phyloP scores from a whole-genome alignment of 1,140 invertebrate genomes.

The Drosophila kepulauana region DNA sequence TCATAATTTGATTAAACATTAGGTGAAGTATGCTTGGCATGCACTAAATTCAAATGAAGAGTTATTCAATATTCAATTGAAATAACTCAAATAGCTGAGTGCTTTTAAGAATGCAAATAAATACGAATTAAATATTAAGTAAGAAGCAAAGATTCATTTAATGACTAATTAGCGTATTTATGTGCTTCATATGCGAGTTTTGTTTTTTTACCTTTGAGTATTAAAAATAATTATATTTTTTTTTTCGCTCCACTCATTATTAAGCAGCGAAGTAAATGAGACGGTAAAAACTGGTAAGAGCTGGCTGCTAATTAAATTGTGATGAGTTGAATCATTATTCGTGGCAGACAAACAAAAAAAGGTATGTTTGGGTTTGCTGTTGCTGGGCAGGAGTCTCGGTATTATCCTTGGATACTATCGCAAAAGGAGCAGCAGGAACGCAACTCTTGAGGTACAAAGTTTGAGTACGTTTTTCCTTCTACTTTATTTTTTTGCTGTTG shows the following conservation, averaged over 20 bases:
- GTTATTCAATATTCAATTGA: no score
- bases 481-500: background rate
- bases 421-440: background rate
- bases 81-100: no score
- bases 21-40: no score
- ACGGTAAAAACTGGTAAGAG: background rate
- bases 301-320: conserved; percentile 29
- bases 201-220: background rate
- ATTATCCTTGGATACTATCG: conserved; percentile 5
- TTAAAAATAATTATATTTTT: background rate
- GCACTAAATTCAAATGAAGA: no score
- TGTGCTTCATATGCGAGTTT: background rate
- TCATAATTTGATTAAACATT: no score
- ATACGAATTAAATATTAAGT: background rate
- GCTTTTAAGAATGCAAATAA: background rate
- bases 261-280: background rate
- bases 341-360: background rate
- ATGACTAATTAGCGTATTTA: conserved; percentile 5
- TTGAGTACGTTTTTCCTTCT: conserved; percentile 6
- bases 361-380: background rate
- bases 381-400: background rate
- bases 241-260: background rate
- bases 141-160: background rate
- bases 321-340: conserved; percentile 26
- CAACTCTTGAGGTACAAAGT: conserved; percentile 19